Base-by-base conservation (phyloP, 2,797 vertebrate genomes). In the Streptopelia turtur region DNA sequence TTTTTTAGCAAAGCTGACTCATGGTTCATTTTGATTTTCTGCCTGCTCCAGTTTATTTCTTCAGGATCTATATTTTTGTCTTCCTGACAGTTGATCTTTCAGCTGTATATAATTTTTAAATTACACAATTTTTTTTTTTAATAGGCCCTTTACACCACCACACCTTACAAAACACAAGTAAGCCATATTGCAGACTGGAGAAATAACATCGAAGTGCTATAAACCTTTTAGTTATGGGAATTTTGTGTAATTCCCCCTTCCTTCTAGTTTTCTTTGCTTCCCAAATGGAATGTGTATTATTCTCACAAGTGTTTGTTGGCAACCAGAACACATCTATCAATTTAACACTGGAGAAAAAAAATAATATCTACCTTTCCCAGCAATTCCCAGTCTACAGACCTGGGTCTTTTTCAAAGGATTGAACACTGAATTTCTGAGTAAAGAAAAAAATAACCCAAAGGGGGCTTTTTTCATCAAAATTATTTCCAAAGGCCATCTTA, bases 401-500 rank as follows among this genome's bases (percentile, higher is more conserved):
- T 12, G 45, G 10, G 13, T 83, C 6, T 74, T 83, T 88, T 93
- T 33, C 14, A 64, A 74, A 77, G 13, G 23, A 27, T 10, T 70
- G 21, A 77, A 56, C 24, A 56, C 24, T 66, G 43, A 83, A 75
- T 56, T 81, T 68, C 22, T 63, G 30, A 13, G 43, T 55, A 68
- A 89, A 68, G 4, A 39, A 8, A 72, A 39, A 56, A 39, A 59
- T 2, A 65, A 6, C 11, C 10, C 9, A 22, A 50, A 31, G 3
- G 5, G 5, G 1, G 0, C 1, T 59, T 2, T 49, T 66, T 35
- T n/a, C 8, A 57, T 65, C 1, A 7, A 4, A 4, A 1, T 23
- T 35, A 52, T 65, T 59, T 9, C 10, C n/a, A 68, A 55, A 76
- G 5, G 4, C 17, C 6, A 30, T 61, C 6, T 79, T 61, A 55